A percentile compares a stretch with the other conserved stretches of the same genome.
Evolutionary conservation across 2,888 invertebrate species (phyloP).

Genomic region (Nemapogon koenigi): DNA sequence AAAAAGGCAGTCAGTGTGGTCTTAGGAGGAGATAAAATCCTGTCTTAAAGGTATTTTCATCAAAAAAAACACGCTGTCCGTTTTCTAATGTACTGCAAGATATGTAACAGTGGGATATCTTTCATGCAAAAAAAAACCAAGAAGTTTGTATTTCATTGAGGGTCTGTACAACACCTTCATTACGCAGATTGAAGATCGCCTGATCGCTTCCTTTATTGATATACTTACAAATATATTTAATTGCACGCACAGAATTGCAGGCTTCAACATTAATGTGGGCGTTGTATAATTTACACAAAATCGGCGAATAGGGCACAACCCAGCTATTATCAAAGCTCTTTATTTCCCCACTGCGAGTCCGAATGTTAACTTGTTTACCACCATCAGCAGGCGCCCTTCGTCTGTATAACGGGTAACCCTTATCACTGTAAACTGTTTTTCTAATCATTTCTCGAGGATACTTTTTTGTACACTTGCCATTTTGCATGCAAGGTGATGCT

Average conservation of each 20-base stretch:
- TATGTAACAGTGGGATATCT: not conserved
- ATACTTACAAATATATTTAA: slow-evolving; percentile 16
- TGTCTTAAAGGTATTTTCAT: not conserved
- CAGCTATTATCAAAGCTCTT: slow-evolving; percentile 20
- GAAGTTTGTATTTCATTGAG: too few species aligned
- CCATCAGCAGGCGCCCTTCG: slow-evolving; percentile 19
- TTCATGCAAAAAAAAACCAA: not conserved
- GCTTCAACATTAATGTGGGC: slow-evolving; percentile 17
- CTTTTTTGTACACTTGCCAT: slow-evolving; percentile 19
- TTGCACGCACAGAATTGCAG: slow-evolving; percentile 14
- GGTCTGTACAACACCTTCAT: too few species aligned
- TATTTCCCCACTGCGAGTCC: slow-evolving; percentile 4
- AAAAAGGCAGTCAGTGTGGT: slow-evolving; percentile 2
- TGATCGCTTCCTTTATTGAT: slow-evolving; percentile 17
- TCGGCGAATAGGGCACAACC: slow-evolving; percentile 18
- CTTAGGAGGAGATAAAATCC: not conserved
- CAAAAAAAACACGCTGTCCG: not conserved
- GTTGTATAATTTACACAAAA: slow-evolving; percentile 17
- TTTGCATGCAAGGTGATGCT: slow-evolving; percentile 19
- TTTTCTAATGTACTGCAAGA: slow-evolving; percentile 5
- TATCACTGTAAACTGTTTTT: slow-evolving; percentile 19
- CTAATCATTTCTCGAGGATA: slow-evolving; percentile 19
- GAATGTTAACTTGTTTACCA: slow-evolving; percentile 17
- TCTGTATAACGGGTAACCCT: slow-evolving; percentile 24
- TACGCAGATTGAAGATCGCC: slow-evolving; percentile 15